A percentile compares a stretch with the other conserved stretches of the same genome.
These are phyloP conservation scores for Scarus forsteni DNA, from an alignment of 2,797 vertebrate species.

Conservation along the genomic window DNA sequence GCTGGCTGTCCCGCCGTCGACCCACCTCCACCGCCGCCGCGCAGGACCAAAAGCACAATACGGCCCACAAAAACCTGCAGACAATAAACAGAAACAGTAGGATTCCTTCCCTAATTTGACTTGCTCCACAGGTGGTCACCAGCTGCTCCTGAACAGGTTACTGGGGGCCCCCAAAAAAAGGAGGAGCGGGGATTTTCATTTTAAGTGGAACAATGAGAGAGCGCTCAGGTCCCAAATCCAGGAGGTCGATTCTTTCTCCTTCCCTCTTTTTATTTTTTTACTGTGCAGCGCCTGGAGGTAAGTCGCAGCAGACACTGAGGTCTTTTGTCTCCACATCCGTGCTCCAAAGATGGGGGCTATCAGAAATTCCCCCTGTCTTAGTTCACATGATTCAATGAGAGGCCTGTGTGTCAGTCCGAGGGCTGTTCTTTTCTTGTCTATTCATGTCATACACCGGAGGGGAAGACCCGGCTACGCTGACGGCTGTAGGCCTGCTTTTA, in stretches of 20 bases:
- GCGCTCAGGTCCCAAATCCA: conserved; percentile 92
- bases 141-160: conserved; percentile 95
- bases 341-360: conserved; percentile 83
- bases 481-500: conserved; percentile 75
- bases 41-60: conserved; percentile 82
- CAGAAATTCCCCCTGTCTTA: conserved; percentile 80
- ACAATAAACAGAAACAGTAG: conserved; percentile 90
- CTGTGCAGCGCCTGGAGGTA: conserved; percentile 92
- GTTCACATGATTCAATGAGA: conserved; percentile 91
- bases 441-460: conserved; percentile 79
- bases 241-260: conserved; percentile 81
- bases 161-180: conserved; percentile 50
- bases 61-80: conserved; percentile 80
- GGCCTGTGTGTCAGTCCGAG: conserved; percentile 87
- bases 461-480: conserved; percentile 68
- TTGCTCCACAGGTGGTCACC: conserved; percentile 96
- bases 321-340: conserved; percentile 91
- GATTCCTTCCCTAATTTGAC: conserved; percentile 94
- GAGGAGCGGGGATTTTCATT: conserved; percentile 59
- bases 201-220: conserved; percentile 75
- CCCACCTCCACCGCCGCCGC: conserved; percentile 72
- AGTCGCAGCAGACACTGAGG: conserved; percentile 89
- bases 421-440: conserved; percentile 90
- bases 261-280: conserved; percentile 80
- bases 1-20: conserved; percentile 31